Percentiles rank a stretch among this genome's conserved stretches.
Evolutionary conservation across 2,797 vertebrate genomes (phyloP).

Genomic region (Catamblyrhynchus diadema): DNA sequence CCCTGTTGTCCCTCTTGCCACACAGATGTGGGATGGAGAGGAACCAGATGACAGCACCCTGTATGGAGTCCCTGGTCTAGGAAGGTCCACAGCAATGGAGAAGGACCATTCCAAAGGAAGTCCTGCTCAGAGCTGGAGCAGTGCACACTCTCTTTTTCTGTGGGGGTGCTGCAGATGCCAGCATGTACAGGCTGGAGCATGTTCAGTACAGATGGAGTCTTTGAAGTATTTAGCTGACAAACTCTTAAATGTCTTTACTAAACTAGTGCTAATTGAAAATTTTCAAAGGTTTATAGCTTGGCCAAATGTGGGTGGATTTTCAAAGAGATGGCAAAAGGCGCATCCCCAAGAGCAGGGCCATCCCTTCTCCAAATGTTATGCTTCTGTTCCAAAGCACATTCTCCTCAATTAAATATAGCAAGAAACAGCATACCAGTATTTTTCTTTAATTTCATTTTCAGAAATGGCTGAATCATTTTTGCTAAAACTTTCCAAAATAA

Average conservation of each 20-base stretch:
- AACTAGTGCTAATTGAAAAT: constrained; percentile 64
- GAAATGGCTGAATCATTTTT: constrained; percentile 66
- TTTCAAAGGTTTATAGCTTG: constrained; percentile 64
- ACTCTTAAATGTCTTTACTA: constrained; percentile 63
- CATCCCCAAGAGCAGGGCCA: constrained; percentile 56
- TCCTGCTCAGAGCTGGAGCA: background rate
- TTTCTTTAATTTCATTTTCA: constrained; percentile 44
- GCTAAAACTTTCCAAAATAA: constrained; percentile 53
- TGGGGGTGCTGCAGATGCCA: constrained; percentile 49
- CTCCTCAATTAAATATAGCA: constrained; percentile 52
- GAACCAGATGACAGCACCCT: background rate
- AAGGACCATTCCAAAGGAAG: background rate
- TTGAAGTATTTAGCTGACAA: constrained; percentile 69
- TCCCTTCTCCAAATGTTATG: constrained; percentile 60
- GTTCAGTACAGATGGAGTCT: constrained; percentile 63
- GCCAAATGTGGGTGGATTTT: constrained; percentile 71
- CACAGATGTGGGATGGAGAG: background rate
- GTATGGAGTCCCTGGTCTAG: background rate
- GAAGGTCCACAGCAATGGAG: background rate
- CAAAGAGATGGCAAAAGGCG: constrained; percentile 64
- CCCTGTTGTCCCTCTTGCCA: background rate
- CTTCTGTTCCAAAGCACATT: constrained; percentile 55
- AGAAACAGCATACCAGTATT: constrained; percentile 56
- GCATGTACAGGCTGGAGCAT: constrained; percentile 51
- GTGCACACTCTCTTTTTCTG: background rate